A percentile compares a stretch with the other conserved stretches of the same genome.
Evolutionary conservation across 2,888 invertebrate genomes (phyloP).

Genomic region (Helleia helle): DNA sequence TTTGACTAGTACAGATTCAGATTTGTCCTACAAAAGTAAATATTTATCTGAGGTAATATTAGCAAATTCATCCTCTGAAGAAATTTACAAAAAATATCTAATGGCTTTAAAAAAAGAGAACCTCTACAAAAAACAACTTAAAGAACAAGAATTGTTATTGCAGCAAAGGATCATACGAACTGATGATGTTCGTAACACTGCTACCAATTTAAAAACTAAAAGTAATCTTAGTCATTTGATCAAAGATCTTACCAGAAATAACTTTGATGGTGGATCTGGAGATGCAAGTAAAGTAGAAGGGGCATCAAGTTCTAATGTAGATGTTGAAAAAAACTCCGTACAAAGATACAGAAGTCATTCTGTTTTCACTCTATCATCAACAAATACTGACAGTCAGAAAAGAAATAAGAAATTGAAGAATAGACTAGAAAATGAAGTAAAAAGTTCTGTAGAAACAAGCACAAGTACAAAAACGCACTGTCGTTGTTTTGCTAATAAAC

Average conservation of each 20-base stretch:
- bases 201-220: slow-evolving; percentile 29
- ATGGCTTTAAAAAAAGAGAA: slow-evolving; percentile 53
- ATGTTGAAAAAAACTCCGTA: slow-evolving; percentile 27
- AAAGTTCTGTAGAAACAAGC: slow-evolving; percentile 29
- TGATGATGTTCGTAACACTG: background rate
- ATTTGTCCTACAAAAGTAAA: slow-evolving; percentile 45
- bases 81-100: slow-evolving; percentile 54
- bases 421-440: slow-evolving; percentile 33
- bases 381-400: slow-evolving; percentile 36
- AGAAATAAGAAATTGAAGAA: slow-evolving; percentile 39
- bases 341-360: slow-evolving; percentile 53
- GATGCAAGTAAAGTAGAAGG: slow-evolving; percentile 62
- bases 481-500: slow-evolving; percentile 43
- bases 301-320: slow-evolving; percentile 33
- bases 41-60: slow-evolving; percentile 39
- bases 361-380: slow-evolving; percentile 59
- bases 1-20: slow-evolving; percentile 46
- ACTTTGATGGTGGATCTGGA: slow-evolving; percentile 60
- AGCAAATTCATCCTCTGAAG: slow-evolving; percentile 52
- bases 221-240: slow-evolving; percentile 48
- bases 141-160: slow-evolving; percentile 55
- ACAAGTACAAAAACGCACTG: slow-evolving; percentile 39
- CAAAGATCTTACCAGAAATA: slow-evolving; percentile 59
- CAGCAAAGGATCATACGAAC: slow-evolving; percentile 42
- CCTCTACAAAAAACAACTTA: slow-evolving; percentile 49